Conservation (phyloP, 64 coral and sea anemone species). For the Montipora efflorescens region DNA sequence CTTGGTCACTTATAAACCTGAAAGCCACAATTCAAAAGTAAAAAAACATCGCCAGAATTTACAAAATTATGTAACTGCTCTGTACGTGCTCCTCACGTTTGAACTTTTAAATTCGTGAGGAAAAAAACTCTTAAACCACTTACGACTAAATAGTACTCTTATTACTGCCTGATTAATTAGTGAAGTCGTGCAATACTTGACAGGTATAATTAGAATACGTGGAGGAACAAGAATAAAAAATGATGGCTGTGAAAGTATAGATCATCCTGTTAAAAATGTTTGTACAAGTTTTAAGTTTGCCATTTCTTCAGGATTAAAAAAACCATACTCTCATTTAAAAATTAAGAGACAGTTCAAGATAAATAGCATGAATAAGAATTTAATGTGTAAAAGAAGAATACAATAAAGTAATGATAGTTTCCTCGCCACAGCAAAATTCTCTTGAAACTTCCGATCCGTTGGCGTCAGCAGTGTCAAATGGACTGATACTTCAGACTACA, state of each 20-base stretch:
- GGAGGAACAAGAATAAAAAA: background rate
- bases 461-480: background rate
- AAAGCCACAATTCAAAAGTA: background rate
- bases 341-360: background rate
- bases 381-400: background rate
- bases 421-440: background rate
- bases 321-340: too few species aligned
- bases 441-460: constrained; percentile 21
- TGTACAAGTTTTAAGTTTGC: background rate
- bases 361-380: background rate
- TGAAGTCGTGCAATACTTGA: background rate
- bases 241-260: background rate
- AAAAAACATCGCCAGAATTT: background rate
- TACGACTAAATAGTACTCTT: background rate
- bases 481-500: background rate
- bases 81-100: background rate
- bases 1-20: background rate
- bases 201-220: background rate
- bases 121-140: too few species aligned
- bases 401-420: background rate
- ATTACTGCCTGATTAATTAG: background rate
- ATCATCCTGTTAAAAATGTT: too few species aligned
- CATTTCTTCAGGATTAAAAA: background rate
- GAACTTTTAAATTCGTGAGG: too few species aligned
- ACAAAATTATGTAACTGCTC: too few species aligned